These are phyloP conservation scores for Temnothorax curvispinosus DNA, from an alignment of 1,140 invertebrate genomes.

Conservation along the genomic window DNA sequence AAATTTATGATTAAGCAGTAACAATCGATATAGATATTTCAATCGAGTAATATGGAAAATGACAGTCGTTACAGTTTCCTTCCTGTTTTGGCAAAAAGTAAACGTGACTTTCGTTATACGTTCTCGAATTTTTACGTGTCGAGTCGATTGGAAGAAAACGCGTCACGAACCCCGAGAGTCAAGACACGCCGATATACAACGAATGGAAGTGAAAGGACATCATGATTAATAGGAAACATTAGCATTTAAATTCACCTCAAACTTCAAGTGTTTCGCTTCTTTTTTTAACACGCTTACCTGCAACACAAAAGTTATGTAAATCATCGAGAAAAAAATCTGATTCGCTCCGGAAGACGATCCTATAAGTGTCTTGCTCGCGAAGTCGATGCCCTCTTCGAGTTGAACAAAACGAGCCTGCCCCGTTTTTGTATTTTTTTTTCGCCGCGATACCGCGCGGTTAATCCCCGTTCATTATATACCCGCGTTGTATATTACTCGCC, in stretches of 20 bases:
- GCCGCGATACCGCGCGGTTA: conserved; percentile 9
- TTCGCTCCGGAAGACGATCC: background rate
- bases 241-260: background rate
- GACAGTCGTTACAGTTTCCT: background rate
- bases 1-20: conserved; percentile 9
- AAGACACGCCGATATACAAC: background rate
- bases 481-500: background rate
- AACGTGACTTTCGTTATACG: background rate
- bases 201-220: conserved; percentile 41
- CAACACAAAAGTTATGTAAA: conserved; percentile 1
- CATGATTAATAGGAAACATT: conserved; percentile 29
- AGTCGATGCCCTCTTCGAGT: conserved; percentile 7
- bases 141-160: background rate
- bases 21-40: conserved; percentile 1
- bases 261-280: background rate
- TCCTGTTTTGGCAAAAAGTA: background rate
- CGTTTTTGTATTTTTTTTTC: background rate
- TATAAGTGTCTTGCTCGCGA: background rate
- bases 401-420: conserved; percentile 1
- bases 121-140: conserved; percentile 7
- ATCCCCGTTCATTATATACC: conserved; percentile 6
- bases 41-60: background rate
- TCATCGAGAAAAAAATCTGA: background rate
- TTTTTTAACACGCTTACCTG: background rate
- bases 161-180: background rate